phyloP scores from a whole-genome alignment of 2,888 invertebrate species.

The Ormia ochracea region DNA sequence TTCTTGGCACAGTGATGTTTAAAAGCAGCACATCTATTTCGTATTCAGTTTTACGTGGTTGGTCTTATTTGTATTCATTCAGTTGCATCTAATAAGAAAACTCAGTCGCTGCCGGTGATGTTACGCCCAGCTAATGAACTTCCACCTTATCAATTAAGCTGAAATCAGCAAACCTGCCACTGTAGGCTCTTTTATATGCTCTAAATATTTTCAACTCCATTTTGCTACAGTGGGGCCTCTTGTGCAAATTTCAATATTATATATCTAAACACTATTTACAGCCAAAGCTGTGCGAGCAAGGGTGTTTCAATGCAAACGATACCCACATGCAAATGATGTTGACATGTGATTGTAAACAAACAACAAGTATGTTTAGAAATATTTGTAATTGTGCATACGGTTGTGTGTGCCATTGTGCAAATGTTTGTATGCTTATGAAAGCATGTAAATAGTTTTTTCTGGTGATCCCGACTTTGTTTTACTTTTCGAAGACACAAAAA shows the following conservation, averaged over 20 bases:
- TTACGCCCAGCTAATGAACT: too few relatives aligned
- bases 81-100: too few relatives aligned
- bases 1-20: too few relatives aligned
- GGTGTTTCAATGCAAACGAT: neutral
- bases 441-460: neutral
- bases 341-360: neutral
- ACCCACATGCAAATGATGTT: neutral
- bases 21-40: too few relatives aligned
- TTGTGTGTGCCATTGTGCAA: neutral
- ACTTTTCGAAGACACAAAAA: neutral
- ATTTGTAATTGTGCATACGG: neutral
- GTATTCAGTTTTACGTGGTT: too few relatives aligned
- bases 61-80: too few relatives aligned
- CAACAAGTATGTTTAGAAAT: neutral
- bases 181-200: neutral
- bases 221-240: neutral
- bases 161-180: too few relatives aligned
- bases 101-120: too few relatives aligned
- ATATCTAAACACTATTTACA: too few relatives aligned
- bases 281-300: neutral
- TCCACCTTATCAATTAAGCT: too few relatives aligned
- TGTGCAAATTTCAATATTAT: neutral
- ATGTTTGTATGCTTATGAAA: neutral
- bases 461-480: neutral
- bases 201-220: neutral